A percentile compares a stretch with the other conserved stretches of the same genome.
Evolutionary conservation across 2,113 vertebrate species (phyloP).

Genomic region (Hippocampus abdominalis): DNA sequence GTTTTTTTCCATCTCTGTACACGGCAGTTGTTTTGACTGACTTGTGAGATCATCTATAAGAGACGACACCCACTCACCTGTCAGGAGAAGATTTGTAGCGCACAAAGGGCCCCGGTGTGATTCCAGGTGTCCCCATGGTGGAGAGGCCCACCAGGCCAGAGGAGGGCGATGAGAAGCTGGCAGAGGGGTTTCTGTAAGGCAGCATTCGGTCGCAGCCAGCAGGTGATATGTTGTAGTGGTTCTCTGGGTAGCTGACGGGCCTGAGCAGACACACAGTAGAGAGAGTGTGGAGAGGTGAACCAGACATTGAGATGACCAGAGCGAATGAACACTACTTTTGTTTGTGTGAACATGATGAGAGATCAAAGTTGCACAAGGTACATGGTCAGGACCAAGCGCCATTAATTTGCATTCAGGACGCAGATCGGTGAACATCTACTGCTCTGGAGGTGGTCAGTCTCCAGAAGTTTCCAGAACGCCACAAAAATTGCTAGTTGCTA

Average conservation of each 20-base stretch:
- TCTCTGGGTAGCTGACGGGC: conserved; percentile 91
- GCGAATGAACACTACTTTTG: too few relatives aligned
- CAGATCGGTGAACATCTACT: too few relatives aligned
- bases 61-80: conserved; percentile 66
- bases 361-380: too few relatives aligned
- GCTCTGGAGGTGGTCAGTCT: too few relatives aligned
- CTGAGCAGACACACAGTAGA: conserved; percentile 53
- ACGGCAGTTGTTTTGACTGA: conserved; percentile 18
- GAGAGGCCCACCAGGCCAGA: conserved; percentile 53
- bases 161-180: conserved; percentile 84
- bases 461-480: too few relatives aligned
- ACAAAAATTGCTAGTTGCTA: too few relatives aligned
- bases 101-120: conserved; percentile 67
- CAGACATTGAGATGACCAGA: neutral
- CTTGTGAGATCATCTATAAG: neutral
- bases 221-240: conserved; percentile 77
- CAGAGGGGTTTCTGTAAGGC: conserved; percentile 84
- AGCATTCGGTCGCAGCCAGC: conserved; percentile 74
- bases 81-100: conserved; percentile 84
- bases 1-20: neutral
- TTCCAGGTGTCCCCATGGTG: conserved; percentile 49
- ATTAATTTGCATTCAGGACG: too few relatives aligned
- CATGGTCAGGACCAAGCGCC: too few relatives aligned
- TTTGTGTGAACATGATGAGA: too few relatives aligned
- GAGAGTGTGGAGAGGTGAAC: conserved; percentile 5